phyloP scores from a whole-genome alignment of 2,797 vertebrate species.

The Hipposideros larvatus region DNA sequence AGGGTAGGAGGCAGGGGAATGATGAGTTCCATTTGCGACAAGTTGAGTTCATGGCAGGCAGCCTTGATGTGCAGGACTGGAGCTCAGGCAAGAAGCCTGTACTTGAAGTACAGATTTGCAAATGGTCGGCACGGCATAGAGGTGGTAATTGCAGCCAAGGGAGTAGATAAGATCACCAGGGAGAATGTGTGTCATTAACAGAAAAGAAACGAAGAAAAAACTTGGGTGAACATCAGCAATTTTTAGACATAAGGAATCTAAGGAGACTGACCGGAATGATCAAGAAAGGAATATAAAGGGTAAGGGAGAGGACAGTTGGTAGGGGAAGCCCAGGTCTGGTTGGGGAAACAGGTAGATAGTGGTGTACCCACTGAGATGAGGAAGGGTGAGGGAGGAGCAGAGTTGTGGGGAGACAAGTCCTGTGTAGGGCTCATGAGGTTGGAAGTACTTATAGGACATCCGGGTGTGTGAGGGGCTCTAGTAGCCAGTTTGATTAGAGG shows the following conservation, averaged over 20 bases:
- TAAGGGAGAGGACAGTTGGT: not conserved
- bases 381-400: not conserved
- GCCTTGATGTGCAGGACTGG: not conserved
- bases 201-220: constrained; percentile 26
- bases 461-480: not conserved
- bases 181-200: not conserved
- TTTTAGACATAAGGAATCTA: constrained; percentile 22
- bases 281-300: not conserved
- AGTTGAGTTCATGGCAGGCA: not conserved
- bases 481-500: not conserved
- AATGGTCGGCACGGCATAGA: not conserved
- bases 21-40: not conserved
- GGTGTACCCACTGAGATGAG: not conserved
- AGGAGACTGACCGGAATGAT: not conserved
- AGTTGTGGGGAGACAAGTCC: not conserved
- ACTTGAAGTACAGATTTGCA: not conserved
- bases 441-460: not conserved
- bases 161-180: not conserved
- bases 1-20: not conserved
- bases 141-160: not conserved
- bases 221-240: not conserved
- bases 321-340: not conserved
- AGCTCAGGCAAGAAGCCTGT: constrained; percentile 9
- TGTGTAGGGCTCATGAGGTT: not conserved
- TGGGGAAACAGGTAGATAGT: not conserved